These are phyloP conservation scores for Falco naumanni DNA, from an alignment of 2,797 vertebrate genomes.

Conservation along the genomic window DNA sequence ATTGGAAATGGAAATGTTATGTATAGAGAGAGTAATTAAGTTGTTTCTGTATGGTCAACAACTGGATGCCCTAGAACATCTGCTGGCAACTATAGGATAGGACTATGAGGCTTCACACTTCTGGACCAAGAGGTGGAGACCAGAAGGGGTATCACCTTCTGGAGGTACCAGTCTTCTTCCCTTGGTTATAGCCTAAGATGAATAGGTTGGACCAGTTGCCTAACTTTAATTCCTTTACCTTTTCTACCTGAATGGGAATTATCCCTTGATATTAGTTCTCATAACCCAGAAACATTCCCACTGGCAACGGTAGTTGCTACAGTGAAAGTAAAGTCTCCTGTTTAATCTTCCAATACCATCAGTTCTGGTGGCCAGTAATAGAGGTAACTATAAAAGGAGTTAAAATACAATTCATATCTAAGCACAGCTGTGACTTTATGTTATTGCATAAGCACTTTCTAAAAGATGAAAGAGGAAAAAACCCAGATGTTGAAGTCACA, in stretches of 20 bases:
- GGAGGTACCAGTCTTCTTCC: not conserved
- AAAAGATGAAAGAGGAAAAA: not conserved
- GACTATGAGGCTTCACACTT: not conserved
- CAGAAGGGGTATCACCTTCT: not conserved
- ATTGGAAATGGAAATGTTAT: not conserved
- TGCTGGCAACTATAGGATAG: not conserved
- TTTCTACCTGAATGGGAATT: not conserved
- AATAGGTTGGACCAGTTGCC: not conserved
- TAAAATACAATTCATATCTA: rapidly evolving
- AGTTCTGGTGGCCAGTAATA: not conserved
- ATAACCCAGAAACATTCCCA: not conserved
- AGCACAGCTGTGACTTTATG: not conserved
- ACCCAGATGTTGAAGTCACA: not conserved
- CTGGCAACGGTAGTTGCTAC: not conserved
- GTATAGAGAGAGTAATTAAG: not conserved
- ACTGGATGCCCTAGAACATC: not conserved
- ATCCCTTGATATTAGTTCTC: not conserved
- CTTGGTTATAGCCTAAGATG: not conserved
- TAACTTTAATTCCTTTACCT: not conserved
- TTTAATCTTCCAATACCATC: not conserved
- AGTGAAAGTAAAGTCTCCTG: not conserved
- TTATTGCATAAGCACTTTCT: not conserved
- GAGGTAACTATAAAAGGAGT: not conserved
- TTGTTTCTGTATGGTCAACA: not conserved
- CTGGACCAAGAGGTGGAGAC: not conserved